These are phyloP conservation scores for Metopia argyrocephala DNA, from an alignment of 2,888 invertebrate genomes.

Conservation along the genomic window DNA sequence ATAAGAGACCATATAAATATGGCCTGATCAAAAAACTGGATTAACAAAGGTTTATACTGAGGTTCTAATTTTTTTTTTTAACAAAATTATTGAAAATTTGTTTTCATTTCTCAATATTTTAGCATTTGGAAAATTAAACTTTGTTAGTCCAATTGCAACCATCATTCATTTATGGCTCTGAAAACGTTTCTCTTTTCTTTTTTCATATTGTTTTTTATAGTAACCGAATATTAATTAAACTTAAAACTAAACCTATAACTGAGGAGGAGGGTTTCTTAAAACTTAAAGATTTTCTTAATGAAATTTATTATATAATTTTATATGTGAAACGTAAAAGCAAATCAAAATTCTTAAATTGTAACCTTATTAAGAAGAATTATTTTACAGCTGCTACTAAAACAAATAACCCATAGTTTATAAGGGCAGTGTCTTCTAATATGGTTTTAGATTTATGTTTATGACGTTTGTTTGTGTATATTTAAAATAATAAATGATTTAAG, in stretches of 20 bases:
- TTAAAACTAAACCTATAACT: conserved; percentile 36
- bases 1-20: too few species aligned
- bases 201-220: background rate
- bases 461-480: background rate
- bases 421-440: background rate
- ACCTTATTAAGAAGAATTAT: background rate
- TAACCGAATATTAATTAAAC: conserved; percentile 21
- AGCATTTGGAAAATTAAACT: conserved; percentile 8
- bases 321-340: conserved; percentile 37
- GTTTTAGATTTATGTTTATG: background rate
- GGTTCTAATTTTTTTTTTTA: background rate
- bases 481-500: conserved; percentile 40
- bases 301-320: conserved; percentile 38
- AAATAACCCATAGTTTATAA: background rate
- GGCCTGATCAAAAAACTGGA: conserved; percentile 6
- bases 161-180: conserved; percentile 34
- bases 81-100: background rate
- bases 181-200: conserved; percentile 32
- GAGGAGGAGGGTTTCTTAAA: conserved; percentile 29
- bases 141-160: conserved; percentile 21
- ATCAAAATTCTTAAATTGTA: conserved; percentile 36
- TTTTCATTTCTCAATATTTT: conserved; percentile 2
- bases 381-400: background rate
- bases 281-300: conserved; percentile 53
- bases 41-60: conserved; percentile 32